Evolutionary conservation across 2,888 invertebrate species (phyloP), one percentile per base, ranked within the genome.

Genomic region (Eumacrocentrus americanus): DNA sequence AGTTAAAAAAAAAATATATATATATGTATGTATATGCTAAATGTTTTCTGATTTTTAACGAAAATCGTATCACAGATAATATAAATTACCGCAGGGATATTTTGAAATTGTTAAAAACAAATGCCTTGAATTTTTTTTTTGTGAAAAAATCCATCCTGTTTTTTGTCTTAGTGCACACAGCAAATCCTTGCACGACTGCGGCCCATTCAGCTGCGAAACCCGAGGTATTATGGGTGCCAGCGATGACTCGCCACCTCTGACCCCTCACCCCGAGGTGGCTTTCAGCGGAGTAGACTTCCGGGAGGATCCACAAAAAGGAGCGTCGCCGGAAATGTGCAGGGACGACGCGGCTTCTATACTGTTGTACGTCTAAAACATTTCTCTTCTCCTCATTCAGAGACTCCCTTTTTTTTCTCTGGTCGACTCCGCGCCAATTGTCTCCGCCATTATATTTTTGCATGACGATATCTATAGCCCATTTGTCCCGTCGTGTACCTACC

Each of bases 391-490:
- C 25, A 29, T 55, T 34, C 25, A 37, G 2, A 47, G 44, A 46
- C 7, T 2, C 22, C 16, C 37, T 20, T 16, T 29, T 29, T 29
- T 16, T 47, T 12, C 12, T 12, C 6, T 34, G 9, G 9, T 51
- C 55, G 25, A 14, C 25, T 25, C 44, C 5, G 16, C 37, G 14
- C 37, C 60, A 55, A 60, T 60, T 55, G 60, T 60, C 38, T 60
- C 55, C 9, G 20, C 35, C 42, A 37, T 51, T 58, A 58, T 55
- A 62, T 58, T 58, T 55, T 51, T 58, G 48, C 52, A 55, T 55
- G 55, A 42, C 54, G 58, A 60, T 60, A 51, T 61, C 58, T 56
- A 51, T 51, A 34, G 23, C 52, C 34, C 58, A 42, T 61, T 38
- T 46, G 40, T 34, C 40, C 12, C 34, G 23, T 34, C 29, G 51